Conservation (phyloP, 2,113 vertebrate genomes). For the Oriolus oriolus region DNA sequence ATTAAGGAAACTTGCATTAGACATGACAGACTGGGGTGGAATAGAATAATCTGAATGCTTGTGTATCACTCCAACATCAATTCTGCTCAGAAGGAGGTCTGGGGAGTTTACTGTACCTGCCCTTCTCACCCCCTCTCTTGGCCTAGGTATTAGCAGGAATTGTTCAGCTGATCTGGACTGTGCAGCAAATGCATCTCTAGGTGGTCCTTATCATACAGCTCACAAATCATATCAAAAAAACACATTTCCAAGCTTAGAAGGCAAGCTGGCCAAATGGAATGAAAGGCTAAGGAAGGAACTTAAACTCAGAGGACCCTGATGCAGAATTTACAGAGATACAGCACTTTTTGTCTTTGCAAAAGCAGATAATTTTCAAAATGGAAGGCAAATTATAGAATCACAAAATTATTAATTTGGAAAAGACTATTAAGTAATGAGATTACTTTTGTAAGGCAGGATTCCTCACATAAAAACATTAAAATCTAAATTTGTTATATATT, state of each 20-base stretch:
- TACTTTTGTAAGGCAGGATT: not conserved
- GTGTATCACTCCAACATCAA: not conserved
- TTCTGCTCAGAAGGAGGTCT: not conserved
- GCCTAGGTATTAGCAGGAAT: not conserved
- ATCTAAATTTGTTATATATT: not conserved
- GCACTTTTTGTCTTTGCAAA: not conserved
- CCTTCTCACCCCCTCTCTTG: not conserved
- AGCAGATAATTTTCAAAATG: not conserved
- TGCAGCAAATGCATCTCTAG: not conserved
- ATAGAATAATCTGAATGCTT: not conserved
- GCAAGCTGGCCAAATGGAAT: not conserved
- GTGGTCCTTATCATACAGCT: not conserved
- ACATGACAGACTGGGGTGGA: not conserved
- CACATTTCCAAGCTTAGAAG: not conserved
- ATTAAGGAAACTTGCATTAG: not conserved
- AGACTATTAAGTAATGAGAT: not conserved
- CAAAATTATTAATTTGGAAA: not conserved
- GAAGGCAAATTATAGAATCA: not conserved
- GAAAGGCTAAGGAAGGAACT: not conserved
- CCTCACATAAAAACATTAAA: not conserved
- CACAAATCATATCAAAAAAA: not conserved
- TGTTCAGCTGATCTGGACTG: not conserved
- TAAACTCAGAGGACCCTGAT: not conserved
- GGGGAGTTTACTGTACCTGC: not conserved
- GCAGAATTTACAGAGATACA: not conserved